Conservation (phyloP, 2,797 vertebrate species). For the Epinephelus awoara region DNA sequence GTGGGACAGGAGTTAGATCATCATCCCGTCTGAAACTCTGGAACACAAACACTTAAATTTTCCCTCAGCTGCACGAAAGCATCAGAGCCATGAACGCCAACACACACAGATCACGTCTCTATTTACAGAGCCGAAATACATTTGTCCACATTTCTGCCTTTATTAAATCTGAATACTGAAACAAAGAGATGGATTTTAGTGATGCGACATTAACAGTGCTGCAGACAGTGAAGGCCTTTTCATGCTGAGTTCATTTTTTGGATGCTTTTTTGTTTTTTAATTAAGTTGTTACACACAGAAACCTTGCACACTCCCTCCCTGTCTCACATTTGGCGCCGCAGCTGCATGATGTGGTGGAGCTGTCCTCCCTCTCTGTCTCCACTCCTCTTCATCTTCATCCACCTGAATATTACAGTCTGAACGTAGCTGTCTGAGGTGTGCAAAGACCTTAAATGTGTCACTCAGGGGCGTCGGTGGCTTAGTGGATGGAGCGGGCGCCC, state of each 20-base stretch:
- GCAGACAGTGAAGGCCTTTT: background rate
- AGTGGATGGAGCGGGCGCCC: too few relatives aligned
- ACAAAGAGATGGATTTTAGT: background rate
- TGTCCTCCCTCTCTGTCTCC: too few relatives aligned
- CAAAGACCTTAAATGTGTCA: too few relatives aligned
- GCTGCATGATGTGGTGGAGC: too few relatives aligned
- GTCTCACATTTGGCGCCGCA: too few relatives aligned
- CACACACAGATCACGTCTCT: slow-evolving; percentile 6
- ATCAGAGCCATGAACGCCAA: background rate
- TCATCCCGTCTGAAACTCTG: background rate
- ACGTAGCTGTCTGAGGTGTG: too few relatives aligned
- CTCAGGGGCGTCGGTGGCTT: background rate
- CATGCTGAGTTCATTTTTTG: too few relatives aligned
- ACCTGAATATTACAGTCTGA: too few relatives aligned
- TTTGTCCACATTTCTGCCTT: background rate
- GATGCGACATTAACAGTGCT: background rate
- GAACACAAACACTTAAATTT: background rate
- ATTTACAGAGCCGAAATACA: background rate
- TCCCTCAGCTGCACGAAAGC: background rate
- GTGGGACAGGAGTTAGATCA: background rate
- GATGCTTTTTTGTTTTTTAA: too few relatives aligned
- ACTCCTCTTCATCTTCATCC: too few relatives aligned
- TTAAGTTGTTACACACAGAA: too few relatives aligned
- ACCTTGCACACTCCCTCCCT: too few relatives aligned
- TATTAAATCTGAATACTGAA: background rate